A percentile compares a stretch with the other conserved stretches of the same genome.
Conservation (phyloP, 2,113 vertebrate genomes). For the Sitta europaea region DNA sequence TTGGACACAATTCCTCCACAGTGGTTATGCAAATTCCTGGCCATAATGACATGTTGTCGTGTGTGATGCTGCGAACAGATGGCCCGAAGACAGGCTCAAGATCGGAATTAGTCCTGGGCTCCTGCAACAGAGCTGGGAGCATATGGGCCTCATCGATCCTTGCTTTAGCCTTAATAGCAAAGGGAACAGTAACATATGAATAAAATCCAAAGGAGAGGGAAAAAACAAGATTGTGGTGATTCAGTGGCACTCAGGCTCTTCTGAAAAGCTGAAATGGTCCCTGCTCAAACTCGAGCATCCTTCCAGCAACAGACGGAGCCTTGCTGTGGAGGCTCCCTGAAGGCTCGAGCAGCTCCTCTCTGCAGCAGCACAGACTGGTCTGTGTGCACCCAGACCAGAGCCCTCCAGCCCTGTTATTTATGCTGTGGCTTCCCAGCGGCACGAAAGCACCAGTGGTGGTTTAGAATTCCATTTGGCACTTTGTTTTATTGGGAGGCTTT, state of each 20-base stretch:
- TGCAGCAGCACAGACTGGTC: not conserved
- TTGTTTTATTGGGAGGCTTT: conserved; percentile 32
- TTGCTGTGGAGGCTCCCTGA: not conserved
- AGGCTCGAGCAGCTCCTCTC: not conserved
- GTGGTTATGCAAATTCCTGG: not conserved
- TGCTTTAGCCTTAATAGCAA: not conserved
- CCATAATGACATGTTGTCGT: not conserved
- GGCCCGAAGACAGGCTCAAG: not conserved
- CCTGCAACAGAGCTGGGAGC: not conserved
- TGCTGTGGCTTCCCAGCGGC: not conserved
- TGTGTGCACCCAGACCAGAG: rapidly evolving
- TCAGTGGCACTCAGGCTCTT: not conserved
- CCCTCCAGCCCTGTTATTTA: not conserved
- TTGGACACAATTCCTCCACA: not conserved
- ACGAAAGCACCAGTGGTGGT: not conserved
- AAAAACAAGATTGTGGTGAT: not conserved
- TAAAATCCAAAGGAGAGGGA: not conserved
- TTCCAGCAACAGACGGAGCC: not conserved
- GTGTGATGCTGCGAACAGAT: not conserved
- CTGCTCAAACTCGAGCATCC: not conserved
- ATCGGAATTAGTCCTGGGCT: not conserved
- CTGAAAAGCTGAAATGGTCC: not conserved
- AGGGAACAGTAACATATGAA: not conserved
- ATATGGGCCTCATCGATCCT: conserved; percentile 17
- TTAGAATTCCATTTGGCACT: conserved; percentile 35